phyloP scores from a whole-genome alignment of 2,888 invertebrate genomes.

The Drosophila paramelanica region DNA sequence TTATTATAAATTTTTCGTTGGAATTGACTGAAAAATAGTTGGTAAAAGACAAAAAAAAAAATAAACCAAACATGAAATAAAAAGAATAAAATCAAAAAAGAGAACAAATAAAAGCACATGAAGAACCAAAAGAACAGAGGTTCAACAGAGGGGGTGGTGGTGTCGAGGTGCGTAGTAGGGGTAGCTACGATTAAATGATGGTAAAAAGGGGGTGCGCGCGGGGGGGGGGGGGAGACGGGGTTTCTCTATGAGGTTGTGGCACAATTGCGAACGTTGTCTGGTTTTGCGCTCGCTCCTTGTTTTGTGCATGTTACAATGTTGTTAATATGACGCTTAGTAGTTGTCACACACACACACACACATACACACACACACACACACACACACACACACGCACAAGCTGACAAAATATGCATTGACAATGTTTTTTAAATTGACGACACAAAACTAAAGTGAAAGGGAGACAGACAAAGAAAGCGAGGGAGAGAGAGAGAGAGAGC shows the following conservation, averaged over 20 bases:
- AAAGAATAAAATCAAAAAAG: constrained; percentile 5
- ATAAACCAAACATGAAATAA: constrained; percentile 7
- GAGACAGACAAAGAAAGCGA: neutral
- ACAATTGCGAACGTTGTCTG: too few species aligned
- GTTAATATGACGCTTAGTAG: constrained; percentile 77
- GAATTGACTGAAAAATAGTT: constrained; percentile 78
- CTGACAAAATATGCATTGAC: constrained; percentile 66
- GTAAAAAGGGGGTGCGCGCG: neutral
- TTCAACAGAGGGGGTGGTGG: too few species aligned
- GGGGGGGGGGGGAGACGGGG: neutral
- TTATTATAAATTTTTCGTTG: constrained; percentile 78
- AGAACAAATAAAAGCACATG: constrained; percentile 36
- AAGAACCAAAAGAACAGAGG: constrained; percentile 18
- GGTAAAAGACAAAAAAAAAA: constrained; percentile 42
- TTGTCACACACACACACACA: constrained; percentile 35
- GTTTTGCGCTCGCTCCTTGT: constrained; percentile 10
- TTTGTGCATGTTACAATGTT: constrained; percentile 75
- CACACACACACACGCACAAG: constrained; percentile 2
- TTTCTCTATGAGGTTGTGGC: neutral
- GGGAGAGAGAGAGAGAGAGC: neutral
- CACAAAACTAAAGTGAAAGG: constrained; percentile 32
- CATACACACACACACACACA: constrained; percentile 12
- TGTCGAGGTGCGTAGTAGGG: too few species aligned
- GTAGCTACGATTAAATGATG: too few species aligned
- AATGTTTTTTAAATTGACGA: constrained; percentile 75